phyloP scores from a whole-genome alignment of 2,113 vertebrate species.

The Bostrychus sinensis region DNA sequence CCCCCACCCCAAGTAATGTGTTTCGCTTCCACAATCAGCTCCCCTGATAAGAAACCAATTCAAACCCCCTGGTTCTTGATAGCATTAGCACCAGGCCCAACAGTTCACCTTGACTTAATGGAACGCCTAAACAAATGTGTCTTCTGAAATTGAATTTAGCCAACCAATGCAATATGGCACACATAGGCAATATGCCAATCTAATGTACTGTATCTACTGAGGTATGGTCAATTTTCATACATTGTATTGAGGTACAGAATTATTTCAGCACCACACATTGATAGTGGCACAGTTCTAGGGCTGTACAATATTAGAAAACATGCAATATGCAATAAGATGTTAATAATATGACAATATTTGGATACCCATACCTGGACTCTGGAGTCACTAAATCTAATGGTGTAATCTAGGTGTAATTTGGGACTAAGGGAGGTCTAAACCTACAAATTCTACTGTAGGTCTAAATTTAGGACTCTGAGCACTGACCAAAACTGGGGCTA shows the following conservation, averaged over 20 bases:
- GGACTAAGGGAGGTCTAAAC: too few relatives aligned
- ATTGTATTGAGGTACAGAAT: constrained; percentile 24
- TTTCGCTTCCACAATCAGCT: constrained; percentile 57
- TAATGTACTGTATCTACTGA: constrained; percentile 24
- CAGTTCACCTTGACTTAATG: constrained; percentile 73
- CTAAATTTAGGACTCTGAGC: too few relatives aligned
- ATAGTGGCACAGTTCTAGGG: too few relatives aligned
- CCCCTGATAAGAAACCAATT: constrained; percentile 72
- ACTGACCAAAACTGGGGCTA: neutral
- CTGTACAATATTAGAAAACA: constrained; percentile 1
- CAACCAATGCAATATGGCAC: constrained; percentile 23
- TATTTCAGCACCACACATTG: constrained; percentile 20
- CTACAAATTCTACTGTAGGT: too few relatives aligned
- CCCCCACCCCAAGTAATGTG: constrained; percentile 52
- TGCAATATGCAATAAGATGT: too few relatives aligned
- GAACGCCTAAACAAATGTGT: constrained; percentile 74
- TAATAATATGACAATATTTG: too few relatives aligned
- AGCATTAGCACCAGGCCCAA: constrained; percentile 43
- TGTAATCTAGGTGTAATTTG: too few relatives aligned
- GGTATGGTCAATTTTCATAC: constrained; percentile 30
- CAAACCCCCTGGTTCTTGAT: constrained; percentile 34
- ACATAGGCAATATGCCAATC: constrained; percentile 16
- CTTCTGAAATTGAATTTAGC: constrained; percentile 52
- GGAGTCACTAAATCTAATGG: too few relatives aligned
- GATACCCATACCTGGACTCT: too few relatives aligned